Percentiles rank a stretch among this genome's conserved stretches.
phyloP scores from a whole-genome alignment of 2,797 vertebrate genomes.

The Gadopsis bispinosus region DNA sequence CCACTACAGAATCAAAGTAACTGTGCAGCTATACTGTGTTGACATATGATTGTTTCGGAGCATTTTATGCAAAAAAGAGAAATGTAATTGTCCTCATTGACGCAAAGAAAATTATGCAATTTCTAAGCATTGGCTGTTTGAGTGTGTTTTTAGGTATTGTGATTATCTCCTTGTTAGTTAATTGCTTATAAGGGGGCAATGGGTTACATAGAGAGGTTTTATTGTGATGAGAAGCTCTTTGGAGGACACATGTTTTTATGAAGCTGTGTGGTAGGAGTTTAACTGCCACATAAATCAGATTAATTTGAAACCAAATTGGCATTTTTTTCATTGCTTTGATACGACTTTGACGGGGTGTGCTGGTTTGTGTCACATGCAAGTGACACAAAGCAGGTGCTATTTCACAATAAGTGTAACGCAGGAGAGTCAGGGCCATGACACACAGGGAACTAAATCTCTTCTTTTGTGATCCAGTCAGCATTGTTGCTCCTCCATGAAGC shows the following conservation, averaged over 20 bases:
- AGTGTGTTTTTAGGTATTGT: background rate
- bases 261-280: background rate
- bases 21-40: background rate
- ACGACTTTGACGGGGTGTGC: background rate
- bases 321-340: background rate
- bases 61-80: background rate
- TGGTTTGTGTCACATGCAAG: background rate
- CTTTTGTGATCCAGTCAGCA: conserved; percentile 15
- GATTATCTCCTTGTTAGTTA: background rate
- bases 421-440: background rate
- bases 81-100: background rate
- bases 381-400: background rate
- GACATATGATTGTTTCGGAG: background rate
- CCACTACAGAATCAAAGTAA: background rate
- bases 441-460: background rate
- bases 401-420: background rate
- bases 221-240: background rate
- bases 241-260: conserved; percentile 6
- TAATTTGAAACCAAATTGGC: background rate
- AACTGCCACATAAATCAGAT: background rate
- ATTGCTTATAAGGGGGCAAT: no score
- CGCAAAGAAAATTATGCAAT: background rate
- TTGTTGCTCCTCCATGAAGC: conserved; percentile 23
- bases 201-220: background rate
- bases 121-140: background rate